Percentiles rank a stretch among this genome's conserved stretches.
phyloP scores from a whole-genome alignment of 2,888 invertebrate genomes.

The Acleris cristana region DNA sequence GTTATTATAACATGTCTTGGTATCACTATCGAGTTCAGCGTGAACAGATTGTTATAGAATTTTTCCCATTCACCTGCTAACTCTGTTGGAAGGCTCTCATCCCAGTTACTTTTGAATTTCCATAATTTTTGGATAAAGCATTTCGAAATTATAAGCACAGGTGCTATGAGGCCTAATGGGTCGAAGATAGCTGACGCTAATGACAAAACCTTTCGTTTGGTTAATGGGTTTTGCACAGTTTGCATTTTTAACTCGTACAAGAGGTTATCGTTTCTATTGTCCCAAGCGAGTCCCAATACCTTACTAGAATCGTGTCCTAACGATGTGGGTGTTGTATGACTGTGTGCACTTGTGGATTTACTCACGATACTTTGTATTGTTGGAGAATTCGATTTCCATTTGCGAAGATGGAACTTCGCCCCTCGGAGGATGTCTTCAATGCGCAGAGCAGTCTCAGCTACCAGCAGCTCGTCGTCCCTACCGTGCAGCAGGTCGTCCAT shows the following conservation, averaged over 20 bases:
- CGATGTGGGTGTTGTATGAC: not conserved
- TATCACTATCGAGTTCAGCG: slow-evolving; percentile 7
- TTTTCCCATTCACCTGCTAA: not conserved
- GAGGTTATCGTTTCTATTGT: not conserved
- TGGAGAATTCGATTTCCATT: slow-evolving; percentile 35
- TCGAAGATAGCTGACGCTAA: slow-evolving; percentile 6
- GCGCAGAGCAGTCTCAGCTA: not conserved
- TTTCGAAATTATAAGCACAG: slow-evolving; percentile 8
- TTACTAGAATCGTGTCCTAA: slow-evolving; percentile 3
- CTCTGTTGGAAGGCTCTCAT: not conserved
- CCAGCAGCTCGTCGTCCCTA: slow-evolving; percentile 4
- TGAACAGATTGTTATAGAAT: slow-evolving; percentile 6
- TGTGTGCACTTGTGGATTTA: not conserved
- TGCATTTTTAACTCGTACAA: slow-evolving; percentile 3
- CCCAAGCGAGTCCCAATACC: slow-evolving; percentile 12
- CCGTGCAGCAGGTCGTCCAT: slow-evolving; percentile 2
- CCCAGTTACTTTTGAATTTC: slow-evolving; percentile 5
- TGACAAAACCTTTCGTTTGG: slow-evolving; percentile 10
- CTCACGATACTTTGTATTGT: not conserved
- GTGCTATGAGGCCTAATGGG: slow-evolving; percentile 3
- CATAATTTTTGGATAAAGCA: slow-evolving; percentile 12
- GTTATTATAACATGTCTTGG: slow-evolving; percentile 12
- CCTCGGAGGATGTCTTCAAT: slow-evolving; percentile 4
- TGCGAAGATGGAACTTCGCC: slow-evolving; percentile 29
- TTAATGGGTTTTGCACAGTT: not conserved